phyloP scores from a whole-genome alignment of 1,140 invertebrate genomes.

The Drosophila insularis region DNA sequence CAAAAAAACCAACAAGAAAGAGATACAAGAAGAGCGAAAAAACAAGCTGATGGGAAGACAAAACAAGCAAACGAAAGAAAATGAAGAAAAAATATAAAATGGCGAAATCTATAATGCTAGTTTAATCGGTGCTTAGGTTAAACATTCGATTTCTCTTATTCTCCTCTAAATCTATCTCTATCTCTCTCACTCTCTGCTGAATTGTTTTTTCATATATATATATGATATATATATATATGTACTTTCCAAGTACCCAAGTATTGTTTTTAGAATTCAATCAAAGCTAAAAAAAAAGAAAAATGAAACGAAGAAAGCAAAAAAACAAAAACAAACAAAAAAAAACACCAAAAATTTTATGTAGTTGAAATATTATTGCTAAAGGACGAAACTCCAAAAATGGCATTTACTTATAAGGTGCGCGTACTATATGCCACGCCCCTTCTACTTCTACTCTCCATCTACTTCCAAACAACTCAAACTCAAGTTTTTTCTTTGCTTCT shows the following conservation, averaged over 20 bases:
- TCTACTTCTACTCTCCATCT: conserved; percentile 55
- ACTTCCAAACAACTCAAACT: conserved; percentile 32
- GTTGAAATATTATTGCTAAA: conserved; percentile 49
- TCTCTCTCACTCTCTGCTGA: conserved; percentile 55
- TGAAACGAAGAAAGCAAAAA: conserved; percentile 12
- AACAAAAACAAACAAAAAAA: background rate
- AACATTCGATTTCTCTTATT: conserved; percentile 39
- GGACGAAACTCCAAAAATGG: conserved; percentile 71
- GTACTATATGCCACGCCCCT: conserved; percentile 22
- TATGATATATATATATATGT: conserved; percentile 15
- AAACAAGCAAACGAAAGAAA: conserved; percentile 2
- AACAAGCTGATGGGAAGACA: conserved; percentile 17
- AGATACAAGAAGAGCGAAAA: conserved; percentile 9
- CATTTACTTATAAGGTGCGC: conserved; percentile 64
- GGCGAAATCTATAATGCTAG: conserved; percentile 57
- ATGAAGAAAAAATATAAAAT: conserved; percentile 35
- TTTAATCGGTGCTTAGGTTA: conserved; percentile 66
- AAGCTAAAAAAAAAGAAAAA: conserved; percentile 32
- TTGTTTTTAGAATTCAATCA: conserved; percentile 70
- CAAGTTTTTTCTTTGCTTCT: conserved; percentile 34
- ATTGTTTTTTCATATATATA: conserved; percentile 54
- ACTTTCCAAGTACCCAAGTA: conserved; percentile 51
- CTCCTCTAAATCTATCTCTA: conserved; percentile 44
- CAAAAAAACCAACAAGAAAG: conserved; percentile 25
- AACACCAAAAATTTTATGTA: conserved; percentile 15